These are phyloP conservation scores for Eulithis testata DNA, from an alignment of 2,888 invertebrate species.

Conservation along the genomic window DNA sequence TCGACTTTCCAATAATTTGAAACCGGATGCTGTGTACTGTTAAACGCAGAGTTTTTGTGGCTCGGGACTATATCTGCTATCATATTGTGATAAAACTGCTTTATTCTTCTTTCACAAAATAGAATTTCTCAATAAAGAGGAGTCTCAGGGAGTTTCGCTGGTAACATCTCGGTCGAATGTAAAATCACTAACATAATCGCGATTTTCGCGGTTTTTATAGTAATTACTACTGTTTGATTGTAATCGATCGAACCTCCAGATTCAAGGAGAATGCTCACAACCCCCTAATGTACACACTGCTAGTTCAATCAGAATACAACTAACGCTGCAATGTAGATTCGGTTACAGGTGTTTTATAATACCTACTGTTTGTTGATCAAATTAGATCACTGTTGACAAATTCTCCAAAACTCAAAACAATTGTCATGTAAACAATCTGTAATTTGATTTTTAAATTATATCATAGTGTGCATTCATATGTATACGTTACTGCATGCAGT, in stretches of 20 bases:
- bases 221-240: no score
- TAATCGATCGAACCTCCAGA: no score
- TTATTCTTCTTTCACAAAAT: background rate
- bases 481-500: constrained; percentile 2
- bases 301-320: constrained; percentile 1
- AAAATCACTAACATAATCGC: no score
- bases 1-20: no score
- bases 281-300: background rate
- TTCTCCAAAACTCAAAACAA: constrained; percentile 14
- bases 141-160: no score
- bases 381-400: constrained; percentile 26
- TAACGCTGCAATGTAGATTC: constrained; percentile 5
- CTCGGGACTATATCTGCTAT: background rate
- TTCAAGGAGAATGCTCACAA: background rate
- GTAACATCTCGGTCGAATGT: no score
- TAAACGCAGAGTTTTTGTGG: background rate
- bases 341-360: constrained; percentile 26
- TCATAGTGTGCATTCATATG: constrained; percentile 11
- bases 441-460: constrained; percentile 10
- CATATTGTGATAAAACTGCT: background rate
- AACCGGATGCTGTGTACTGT: background rate
- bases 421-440: constrained; percentile 17
- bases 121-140: background rate
- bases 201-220: no score
- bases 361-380: constrained; percentile 12